Evolutionary conservation across 1,140 invertebrate species (phyloP).

Genomic region (Chrysoperla carnea): DNA sequence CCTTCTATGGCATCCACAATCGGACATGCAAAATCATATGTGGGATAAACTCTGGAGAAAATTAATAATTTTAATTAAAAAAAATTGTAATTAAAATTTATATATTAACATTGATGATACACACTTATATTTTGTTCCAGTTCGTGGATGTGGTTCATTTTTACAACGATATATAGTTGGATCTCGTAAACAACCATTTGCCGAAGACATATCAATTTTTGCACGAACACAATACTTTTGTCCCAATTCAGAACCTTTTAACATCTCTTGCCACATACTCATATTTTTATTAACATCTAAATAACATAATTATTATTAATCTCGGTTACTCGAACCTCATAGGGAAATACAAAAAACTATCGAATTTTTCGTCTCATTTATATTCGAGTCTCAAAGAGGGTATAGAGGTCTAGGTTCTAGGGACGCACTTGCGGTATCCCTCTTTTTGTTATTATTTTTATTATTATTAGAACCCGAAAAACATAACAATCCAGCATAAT

Average conservation of each 20-base stretch:
- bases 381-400: too few relatives aligned
- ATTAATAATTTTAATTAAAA: slow-evolving; percentile 3
- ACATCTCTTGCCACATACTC: slow-evolving; percentile 90
- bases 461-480: too few relatives aligned
- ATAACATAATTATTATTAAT: slow-evolving; percentile 11
- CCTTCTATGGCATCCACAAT: slow-evolving; percentile 95
- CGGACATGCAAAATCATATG: slow-evolving; percentile 99
- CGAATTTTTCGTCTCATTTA: too few relatives aligned
- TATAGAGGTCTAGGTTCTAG: too few relatives aligned
- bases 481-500: too few relatives aligned
- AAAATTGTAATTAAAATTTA: neutral
- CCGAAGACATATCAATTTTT: slow-evolving; percentile 94
- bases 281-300: slow-evolving; percentile 76
- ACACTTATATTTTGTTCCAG: slow-evolving; percentile 91
- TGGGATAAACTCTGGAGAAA: slow-evolving; percentile 83
- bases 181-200: slow-evolving; percentile 94
- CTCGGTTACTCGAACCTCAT: too few relatives aligned
- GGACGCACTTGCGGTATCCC: too few relatives aligned
- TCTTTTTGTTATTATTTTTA: too few relatives aligned
- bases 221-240: slow-evolving; percentile 84
- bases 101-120: slow-evolving; percentile 10
- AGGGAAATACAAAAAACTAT: too few relatives aligned
- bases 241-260: slow-evolving; percentile 56
- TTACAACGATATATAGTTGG: slow-evolving; percentile 99
- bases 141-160: slow-evolving; percentile 79